Base-by-base conservation (phyloP, 2,888 invertebrate species). In the Drosophila leonis region DNA sequence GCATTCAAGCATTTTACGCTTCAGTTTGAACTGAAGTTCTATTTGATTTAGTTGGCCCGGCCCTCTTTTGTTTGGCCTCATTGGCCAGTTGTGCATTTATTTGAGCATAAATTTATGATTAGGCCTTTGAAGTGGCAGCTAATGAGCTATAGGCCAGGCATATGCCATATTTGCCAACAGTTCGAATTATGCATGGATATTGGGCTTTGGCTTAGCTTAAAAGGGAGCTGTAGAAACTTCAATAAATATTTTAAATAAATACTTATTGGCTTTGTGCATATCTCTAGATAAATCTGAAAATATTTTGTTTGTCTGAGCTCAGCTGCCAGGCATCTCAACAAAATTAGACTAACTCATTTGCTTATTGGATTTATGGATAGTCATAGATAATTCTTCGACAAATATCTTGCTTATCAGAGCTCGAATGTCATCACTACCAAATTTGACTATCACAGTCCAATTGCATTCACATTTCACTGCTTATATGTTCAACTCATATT, bases 11-110 rank as follows among this genome's bases (percentile, higher is more conserved):
- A 62, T 70, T 73, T 83, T 68, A 78, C 78, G 82, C 86, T 76
- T 82, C 78, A 86, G 62, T 78, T 75, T 82, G 65, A 80, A 80
- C 65, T 86, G 72, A 80, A 85, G 85, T 78, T 75, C 61, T 82
- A 82, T 83, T 80, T 80, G 82, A 80, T 86, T 86, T 82, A 86
- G 83, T 72, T 78, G 44, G 29, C 18, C 41, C 41, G 33, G 41
- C 65, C 51, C 0, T 4, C n/a, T 33, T 73, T 67, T 68, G 68
- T 86, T 68, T 66, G 56, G 72, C 70, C 72, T 54, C 71, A 82
- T 84, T 82, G 85, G 78, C 80, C 82, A 82, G 80, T 67, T 71
- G 56, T 69, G 78, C 69, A 78, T 74, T 84, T 78, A 87, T 84
- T 84, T 74, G 71, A 79, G 79, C 85, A 65, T 79, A 55, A 69